Evolutionary conservation across 2,888 invertebrate species (phyloP), one percentile per base, ranked within the genome.

Genomic region (Coremacera marginata): DNA sequence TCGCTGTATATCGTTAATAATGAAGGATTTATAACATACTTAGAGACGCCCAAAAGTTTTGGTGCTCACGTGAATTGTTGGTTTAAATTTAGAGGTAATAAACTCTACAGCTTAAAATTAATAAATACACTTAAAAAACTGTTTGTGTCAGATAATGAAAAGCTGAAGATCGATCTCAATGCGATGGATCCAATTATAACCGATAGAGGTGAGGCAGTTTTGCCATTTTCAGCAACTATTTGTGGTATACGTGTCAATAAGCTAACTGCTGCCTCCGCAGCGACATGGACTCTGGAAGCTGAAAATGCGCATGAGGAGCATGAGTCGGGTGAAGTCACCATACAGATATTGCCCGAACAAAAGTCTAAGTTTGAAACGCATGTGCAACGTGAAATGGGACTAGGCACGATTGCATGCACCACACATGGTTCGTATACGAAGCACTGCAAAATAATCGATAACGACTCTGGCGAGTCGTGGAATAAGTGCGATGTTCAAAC

Each of bases 211-310:
- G 84, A 84, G 57, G 57, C 70, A 5, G 75, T 84, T 4, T 68
- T 81, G 14, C 81, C 82, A 11, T 84, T 82, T 70, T 51, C 82
- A 1, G n/a, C 71, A 9, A 68, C 67, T 19, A 62, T 82, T 7
- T 84, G 84, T 55, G 84, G 84, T 11, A 79, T 84, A 70, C 81
- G 83, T 11, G 83, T 84, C 9, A 76, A 78, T 19, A 79, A 81
- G 16, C 65, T 83, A 7, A 80, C 81, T 7, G 34, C 75, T 14
- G 78, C 77, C 8, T 81, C 84, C 7, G 79, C 77, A 8, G 80
- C 76, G 5, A 55, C 68, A 49, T 81, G 84, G 83, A 67, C 77
- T 1, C 22, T 84, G 74, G 76, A 81, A 73, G 81, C 79, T 19
- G 81, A 82, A 73, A 84, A 81, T 62, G 8, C 57, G 3, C 70